Base-by-base conservation (phyloP, 2,888 invertebrate species). In the Amphiduros pacificus region DNA sequence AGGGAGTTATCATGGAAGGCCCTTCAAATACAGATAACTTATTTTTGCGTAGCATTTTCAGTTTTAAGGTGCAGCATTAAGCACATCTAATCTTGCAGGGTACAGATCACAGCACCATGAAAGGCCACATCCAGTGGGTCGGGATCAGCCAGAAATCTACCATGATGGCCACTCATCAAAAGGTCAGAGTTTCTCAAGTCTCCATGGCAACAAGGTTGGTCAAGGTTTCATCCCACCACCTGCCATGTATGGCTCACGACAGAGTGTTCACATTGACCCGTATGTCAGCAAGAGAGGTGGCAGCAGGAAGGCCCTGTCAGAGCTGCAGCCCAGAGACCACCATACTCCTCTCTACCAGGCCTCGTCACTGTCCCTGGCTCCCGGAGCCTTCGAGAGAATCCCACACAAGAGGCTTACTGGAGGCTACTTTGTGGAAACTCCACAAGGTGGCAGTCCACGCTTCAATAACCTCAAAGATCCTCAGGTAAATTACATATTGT, bases 41-140 rank as follows among this genome's bases (percentile, higher is more conserved):
- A n/a, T n/a, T n/a, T n/a, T n/a, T n/a, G n/a, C n/a, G n/a, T n/a
- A n/a, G n/a, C n/a, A n/a, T n/a, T n/a, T n/a, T n/a, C n/a, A n/a
- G n/a, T n/a, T n/a, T n/a, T n/a, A n/a, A n/a, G n/a, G n/a, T n/a
- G n/a, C n/a, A n/a, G n/a, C n/a, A n/a, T n/a, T n/a, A n/a, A n/a
- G n/a, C n/a, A n/a, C n/a, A n/a, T n/a, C n/a, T n/a, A n/a, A n/a
- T n/a, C n/a, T n/a, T n/a, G n/a, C n/a, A n/a, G n/a, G n/a, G n/a
- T n/a, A n/a, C n/a, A n/a, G 44, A n/a, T 20, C 20, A 44, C 44
- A 44, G 44, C 51, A 58, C 36, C 22, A 29, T n/a, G 58, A 58
- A 28, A 4, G 58, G 24, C 58, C 58, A 6, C 60, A 26, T 24
- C 60, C 60, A 48, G 60, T 55, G 32, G 60, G 60, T 24, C 54